Evolutionary conservation across 2,113 vertebrate genomes (phyloP).

Genomic region (Hylia prasina): DNA sequence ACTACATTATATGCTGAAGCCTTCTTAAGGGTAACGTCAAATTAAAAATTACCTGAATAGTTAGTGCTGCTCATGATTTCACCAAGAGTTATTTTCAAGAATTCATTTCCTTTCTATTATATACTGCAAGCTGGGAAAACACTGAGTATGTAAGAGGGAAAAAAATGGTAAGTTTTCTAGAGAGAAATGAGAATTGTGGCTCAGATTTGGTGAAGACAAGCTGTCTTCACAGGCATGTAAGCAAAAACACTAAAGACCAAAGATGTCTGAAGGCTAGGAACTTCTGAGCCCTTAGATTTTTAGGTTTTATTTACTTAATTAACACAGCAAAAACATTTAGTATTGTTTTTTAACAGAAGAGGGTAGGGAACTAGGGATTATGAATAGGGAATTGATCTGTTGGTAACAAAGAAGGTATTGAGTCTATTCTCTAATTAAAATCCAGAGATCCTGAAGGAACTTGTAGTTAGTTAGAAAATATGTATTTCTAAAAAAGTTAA

Average conservation of each 20-base stretch:
- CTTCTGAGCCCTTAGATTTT: neutral
- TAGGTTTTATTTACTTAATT: neutral
- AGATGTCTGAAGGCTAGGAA: neutral
- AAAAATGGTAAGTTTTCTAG: neutral
- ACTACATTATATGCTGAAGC: neutral
- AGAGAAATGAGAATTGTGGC: neutral
- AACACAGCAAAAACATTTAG: neutral
- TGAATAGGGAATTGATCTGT: neutral
- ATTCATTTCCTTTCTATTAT: neutral
- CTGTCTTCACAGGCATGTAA: neutral
- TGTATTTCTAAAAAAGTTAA: neutral
- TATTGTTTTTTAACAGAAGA: neutral
- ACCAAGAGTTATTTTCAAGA: neutral
- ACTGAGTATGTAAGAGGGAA: neutral
- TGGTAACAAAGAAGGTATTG: neutral
- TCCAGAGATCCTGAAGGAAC: neutral
- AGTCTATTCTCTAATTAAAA: neutral
- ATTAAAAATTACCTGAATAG: neutral
- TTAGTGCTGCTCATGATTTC: neutral
- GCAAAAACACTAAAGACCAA: neutral
- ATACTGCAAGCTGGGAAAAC: neutral
- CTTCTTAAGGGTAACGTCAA: neutral
- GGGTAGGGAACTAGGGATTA: neutral
- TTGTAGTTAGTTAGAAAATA: neutral
- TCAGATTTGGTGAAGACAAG: neutral